Evolutionary conservation across 2,113 vertebrate genomes (phyloP).

Genomic region (Rhabdornis inornatus): DNA sequence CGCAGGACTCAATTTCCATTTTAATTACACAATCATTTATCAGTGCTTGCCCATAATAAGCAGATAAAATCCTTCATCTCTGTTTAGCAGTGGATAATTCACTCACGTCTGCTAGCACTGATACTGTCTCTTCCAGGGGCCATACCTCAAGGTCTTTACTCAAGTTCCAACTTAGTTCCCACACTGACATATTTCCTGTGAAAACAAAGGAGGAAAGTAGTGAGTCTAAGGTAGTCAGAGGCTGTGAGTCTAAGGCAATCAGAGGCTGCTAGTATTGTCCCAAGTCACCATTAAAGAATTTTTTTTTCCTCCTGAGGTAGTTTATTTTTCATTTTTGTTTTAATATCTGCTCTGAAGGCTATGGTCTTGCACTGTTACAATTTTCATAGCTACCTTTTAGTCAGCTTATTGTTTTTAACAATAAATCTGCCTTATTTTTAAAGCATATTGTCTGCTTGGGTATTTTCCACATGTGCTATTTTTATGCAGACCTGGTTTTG

Average conservation of each 20-base stretch:
- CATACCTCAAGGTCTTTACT: background rate
- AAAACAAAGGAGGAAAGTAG: background rate
- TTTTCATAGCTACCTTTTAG: background rate
- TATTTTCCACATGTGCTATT: background rate
- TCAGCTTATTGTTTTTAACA: background rate
- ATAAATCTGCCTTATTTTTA: background rate
- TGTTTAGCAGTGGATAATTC: slow-evolving; percentile 2
- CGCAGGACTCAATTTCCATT: slow-evolving; percentile 13
- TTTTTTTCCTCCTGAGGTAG: background rate
- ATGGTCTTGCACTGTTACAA: background rate
- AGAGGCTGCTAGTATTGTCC: background rate
- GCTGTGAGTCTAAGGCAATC: background rate
- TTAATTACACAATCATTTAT: slow-evolving; percentile 51
- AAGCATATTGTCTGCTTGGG: background rate
- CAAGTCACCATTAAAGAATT: background rate
- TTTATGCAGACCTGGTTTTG: background rate
- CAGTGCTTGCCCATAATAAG: background rate
- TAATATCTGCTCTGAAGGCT: background rate
- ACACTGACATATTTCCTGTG: background rate
- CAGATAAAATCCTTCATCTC: background rate
- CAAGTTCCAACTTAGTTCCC: background rate
- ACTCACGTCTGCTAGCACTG: background rate
- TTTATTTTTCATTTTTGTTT: background rate
- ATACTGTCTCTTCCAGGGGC: background rate
- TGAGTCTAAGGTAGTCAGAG: background rate